Evolutionary conservation across 2,888 invertebrate genomes (phyloP).

Genomic region (Margaritifera margaritifera): DNA sequence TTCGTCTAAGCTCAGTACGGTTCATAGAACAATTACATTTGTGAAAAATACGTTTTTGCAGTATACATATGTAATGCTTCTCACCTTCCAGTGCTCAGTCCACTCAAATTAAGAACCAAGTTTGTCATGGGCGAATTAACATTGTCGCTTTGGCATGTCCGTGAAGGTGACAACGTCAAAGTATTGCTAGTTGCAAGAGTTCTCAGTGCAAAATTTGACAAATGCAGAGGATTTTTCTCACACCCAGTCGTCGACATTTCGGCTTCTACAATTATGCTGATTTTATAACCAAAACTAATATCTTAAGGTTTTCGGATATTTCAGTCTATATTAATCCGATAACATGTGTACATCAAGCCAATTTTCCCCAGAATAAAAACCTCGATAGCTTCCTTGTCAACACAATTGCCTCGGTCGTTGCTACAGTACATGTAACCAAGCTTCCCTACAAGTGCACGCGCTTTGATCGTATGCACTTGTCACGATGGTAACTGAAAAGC

Average conservation of each 20-base stretch:
- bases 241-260: conserved; percentile 24
- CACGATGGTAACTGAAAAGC: conserved; percentile 2
- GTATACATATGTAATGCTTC: neutral
- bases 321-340: too few relatives aligned
- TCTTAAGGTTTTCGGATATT: too few relatives aligned
- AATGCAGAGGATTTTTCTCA: conserved; percentile 14
- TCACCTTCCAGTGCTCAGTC: conserved; percentile 64
- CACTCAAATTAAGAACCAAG: conserved; percentile 60
- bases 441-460: too few relatives aligned
- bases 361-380: too few relatives aligned
- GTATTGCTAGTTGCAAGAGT: conserved; percentile 53
- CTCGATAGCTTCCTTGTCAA: too few relatives aligned
- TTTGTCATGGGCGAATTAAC: conserved; percentile 61
- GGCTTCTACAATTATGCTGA: conserved; percentile 1
- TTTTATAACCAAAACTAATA: too few relatives aligned
- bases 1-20: too few relatives aligned
- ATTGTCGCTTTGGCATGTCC: conserved; percentile 19
- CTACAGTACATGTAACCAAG: too few relatives aligned
- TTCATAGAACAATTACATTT: too few relatives aligned
- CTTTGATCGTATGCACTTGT: conserved; percentile 6
- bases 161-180: conserved; percentile 23
- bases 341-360: too few relatives aligned
- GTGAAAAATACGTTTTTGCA: too few relatives aligned
- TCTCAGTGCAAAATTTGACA: conserved; percentile 39
- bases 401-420: too few relatives aligned